Conservation (phyloP, 2,113 vertebrate genomes). For the Steatornis caripensis region DNA sequence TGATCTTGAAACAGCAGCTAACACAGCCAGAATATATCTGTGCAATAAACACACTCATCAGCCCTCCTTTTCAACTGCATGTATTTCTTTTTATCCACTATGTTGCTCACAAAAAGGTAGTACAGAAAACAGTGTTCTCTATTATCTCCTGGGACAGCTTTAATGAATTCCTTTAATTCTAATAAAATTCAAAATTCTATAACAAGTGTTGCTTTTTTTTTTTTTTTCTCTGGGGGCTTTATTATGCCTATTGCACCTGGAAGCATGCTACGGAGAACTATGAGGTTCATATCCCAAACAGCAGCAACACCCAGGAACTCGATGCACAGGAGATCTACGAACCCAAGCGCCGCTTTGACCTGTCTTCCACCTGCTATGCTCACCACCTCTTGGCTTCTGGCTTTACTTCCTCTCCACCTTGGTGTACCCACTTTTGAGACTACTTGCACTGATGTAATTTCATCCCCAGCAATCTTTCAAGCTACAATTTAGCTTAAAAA, state of each 20-base stretch:
- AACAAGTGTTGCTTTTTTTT: neutral
- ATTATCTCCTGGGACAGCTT: slow-evolving; percentile 22
- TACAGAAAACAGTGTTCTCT: slow-evolving; percentile 43
- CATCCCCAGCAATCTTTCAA: neutral
- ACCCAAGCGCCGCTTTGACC: neutral
- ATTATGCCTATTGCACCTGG: neutral
- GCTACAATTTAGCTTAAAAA: neutral
- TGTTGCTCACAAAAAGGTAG: slow-evolving; percentile 10
- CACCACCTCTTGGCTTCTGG: neutral
- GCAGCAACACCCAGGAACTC: neutral
- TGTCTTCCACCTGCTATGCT: neutral
- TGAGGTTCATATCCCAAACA: neutral
- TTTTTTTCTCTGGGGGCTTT: neutral
- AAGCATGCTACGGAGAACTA: neutral
- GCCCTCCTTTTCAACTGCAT: neutral
- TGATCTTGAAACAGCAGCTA: slow-evolving; percentile 46
- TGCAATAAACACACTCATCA: slow-evolving; percentile 45
- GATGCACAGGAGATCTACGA: rapidly evolving
- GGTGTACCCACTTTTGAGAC: neutral
- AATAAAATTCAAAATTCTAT: slow-evolving; percentile 18
- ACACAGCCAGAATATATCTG: neutral
- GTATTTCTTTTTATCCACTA: slow-evolving; percentile 18
- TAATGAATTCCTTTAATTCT: slow-evolving; percentile 54
- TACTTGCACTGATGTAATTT: neutral
- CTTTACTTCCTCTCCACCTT: neutral